These are phyloP conservation scores for Benitochromis conjunctus DNA, from an alignment of 2,113 vertebrate species.

Conservation along the genomic window DNA sequence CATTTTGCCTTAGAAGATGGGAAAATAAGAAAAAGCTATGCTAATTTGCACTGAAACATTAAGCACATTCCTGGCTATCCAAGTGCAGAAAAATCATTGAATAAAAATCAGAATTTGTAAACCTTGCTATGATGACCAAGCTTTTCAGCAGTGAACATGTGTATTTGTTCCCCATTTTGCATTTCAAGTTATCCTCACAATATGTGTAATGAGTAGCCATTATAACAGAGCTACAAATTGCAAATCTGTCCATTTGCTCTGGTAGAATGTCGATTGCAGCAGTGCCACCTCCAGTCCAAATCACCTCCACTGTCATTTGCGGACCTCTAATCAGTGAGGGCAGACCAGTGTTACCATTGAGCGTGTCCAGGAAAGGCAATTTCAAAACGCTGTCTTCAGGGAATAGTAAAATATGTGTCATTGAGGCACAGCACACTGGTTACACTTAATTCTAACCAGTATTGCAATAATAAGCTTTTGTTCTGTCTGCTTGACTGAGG, in stretches of 20 bases:
- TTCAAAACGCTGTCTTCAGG: background rate
- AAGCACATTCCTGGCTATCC: background rate
- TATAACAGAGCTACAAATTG: background rate
- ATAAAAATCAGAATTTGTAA: background rate
- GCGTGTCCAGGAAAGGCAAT: background rate
- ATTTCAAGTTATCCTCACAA: slow-evolving; percentile 26
- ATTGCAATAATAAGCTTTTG: background rate
- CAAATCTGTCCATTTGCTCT: background rate
- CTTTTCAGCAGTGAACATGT: background rate
- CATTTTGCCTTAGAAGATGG: background rate
- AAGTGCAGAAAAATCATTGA: background rate
- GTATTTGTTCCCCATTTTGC: background rate
- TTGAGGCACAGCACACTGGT: background rate
- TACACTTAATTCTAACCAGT: background rate
- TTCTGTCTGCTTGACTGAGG: background rate
- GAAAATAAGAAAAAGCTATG: background rate
- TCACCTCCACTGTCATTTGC: slow-evolving; percentile 18
- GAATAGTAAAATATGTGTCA: background rate
- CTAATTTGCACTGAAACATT: background rate
- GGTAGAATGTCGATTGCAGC: slow-evolving; percentile 12
- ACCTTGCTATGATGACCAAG: background rate
- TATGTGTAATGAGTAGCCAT: slow-evolving; percentile 25
- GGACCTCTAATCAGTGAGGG: slow-evolving; percentile 34
- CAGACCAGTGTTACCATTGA: background rate
- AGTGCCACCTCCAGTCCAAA: slow-evolving; percentile 27